These are phyloP conservation scores for Calvadosia cruxmelitensis DNA, from an alignment of 30 jellyfish, hydroid and myxozoan species.

Conservation along the genomic window DNA sequence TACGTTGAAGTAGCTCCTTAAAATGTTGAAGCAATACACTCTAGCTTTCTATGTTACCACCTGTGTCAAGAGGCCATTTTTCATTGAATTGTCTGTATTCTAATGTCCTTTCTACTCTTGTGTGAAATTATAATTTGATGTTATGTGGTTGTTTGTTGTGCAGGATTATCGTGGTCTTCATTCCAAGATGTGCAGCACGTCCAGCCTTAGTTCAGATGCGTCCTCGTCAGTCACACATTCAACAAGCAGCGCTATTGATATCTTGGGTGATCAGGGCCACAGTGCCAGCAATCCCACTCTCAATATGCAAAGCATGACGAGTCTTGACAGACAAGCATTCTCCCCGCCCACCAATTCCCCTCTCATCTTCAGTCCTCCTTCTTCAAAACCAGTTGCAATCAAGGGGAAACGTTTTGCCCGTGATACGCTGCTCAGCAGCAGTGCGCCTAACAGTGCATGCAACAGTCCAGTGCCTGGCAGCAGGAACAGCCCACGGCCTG, in stretches of 20 bases:
- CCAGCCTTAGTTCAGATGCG: slow-evolving; percentile 52
- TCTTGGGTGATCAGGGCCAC: neutral
- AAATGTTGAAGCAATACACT: too few species aligned
- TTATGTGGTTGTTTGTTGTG: neutral
- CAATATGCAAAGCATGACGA: neutral
- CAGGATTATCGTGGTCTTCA: slow-evolving; percentile 81
- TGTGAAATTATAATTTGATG: too few species aligned
- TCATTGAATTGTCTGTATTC: too few species aligned
- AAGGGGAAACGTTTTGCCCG: slow-evolving; percentile 35
- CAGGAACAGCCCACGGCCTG: slow-evolving; percentile 71
- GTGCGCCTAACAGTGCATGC: slow-evolving; percentile 84
- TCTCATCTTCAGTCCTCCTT: slow-evolving; percentile 5
- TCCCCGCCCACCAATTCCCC: slow-evolving; percentile 40
- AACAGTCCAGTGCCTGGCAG: slow-evolving; percentile 82
- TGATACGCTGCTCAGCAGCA: slow-evolving; percentile 51
- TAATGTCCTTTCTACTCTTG: too few species aligned
- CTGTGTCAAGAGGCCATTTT: too few species aligned
- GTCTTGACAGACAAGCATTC: slow-evolving; percentile 5
- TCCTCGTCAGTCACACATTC: slow-evolving; percentile 43
- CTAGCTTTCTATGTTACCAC: too few species aligned
- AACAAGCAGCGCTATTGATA: slow-evolving; percentile 52
- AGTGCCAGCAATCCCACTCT: neutral
- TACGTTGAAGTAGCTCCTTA: too few species aligned
- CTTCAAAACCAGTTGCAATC: slow-evolving; percentile 65
- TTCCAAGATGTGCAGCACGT: slow-evolving; percentile 62